Conservation (phyloP, 1,140 invertebrate genomes). For the Trachymyrmex cornetzi region DNA sequence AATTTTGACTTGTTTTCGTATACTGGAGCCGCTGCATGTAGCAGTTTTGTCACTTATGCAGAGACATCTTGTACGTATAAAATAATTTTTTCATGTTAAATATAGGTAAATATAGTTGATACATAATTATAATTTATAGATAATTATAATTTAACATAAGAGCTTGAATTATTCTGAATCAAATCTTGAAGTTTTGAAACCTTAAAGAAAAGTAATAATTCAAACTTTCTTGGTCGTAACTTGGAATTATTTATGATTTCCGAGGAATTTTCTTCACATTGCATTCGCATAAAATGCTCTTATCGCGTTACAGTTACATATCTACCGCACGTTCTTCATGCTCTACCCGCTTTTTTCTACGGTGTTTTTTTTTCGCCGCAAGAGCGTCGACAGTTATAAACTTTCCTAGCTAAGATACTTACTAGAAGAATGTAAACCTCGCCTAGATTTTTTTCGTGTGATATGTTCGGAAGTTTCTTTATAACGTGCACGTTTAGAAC, state of each 20-base stretch:
- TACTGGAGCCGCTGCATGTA: too few species aligned
- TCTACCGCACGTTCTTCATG: conserved; percentile 1
- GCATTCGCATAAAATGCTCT: conserved; percentile 23
- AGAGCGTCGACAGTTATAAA: conserved; percentile 64
- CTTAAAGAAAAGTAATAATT: background rate
- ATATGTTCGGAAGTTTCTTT: conserved; percentile 19
- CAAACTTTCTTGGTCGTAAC: background rate
- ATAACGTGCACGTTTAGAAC: background rate
- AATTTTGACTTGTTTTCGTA: too few species aligned
- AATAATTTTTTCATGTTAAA: background rate
- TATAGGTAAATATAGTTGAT: background rate
- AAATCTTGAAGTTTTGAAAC: background rate
- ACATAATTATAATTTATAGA: background rate
- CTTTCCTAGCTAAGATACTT: conserved; percentile 29
- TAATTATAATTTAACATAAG: background rate
- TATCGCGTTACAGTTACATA: conserved; percentile 24
- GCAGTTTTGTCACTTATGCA: too few species aligned
- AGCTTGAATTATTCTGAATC: background rate
- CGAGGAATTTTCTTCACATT: background rate
- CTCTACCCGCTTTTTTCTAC: conserved; percentile 28
- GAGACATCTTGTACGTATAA: background rate
- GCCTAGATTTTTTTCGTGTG: conserved; percentile 14
- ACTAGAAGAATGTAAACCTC: conserved; percentile 35
- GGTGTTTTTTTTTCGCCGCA: conserved; percentile 30
- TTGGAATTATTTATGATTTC: conserved; percentile 22